Base-by-base conservation (phyloP, 2,888 invertebrate species). In the Drosophila mimica region DNA sequence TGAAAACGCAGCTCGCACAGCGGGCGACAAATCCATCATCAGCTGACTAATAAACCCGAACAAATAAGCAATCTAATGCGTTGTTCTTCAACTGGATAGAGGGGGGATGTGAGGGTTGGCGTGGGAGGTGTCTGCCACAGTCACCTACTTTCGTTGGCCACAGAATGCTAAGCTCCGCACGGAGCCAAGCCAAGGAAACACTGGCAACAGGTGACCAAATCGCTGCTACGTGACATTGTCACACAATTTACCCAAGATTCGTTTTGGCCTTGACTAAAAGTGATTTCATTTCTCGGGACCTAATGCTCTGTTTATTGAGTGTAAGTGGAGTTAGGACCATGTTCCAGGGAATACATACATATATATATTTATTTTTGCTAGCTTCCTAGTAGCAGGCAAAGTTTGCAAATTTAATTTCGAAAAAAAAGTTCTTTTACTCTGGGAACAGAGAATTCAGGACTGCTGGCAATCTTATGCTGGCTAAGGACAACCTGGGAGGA, bases 181-280 rank as follows among this genome's bases (percentile, higher is more conserved):
- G 61, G 36, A 46, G 34, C 20, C 15, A 43, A 40, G 15, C n/a
- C 15, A 13, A 20, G n/a, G 6, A 8, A 30, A 57, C n/a, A n/a
- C 15, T 11, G 56, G 36, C 67, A 70, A 74, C 82, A 79, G 76
- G 79, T 79, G 65, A 65, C 70, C 71, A 74, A 74, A 70, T 62
- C 73, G 60, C 70, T n/a, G 66, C 72, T 82, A 81, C 81, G 82
- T 81, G 81, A 79, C 82, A 71, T 72, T 76, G 38, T 20, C 60
- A 57, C 43, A 68, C 48, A 70, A 60, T 70, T 60, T 13, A 7
- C 17, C 4, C 31, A 17, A 8, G 53, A 48, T 48, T 36, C 43
- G 15, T 7, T n/a, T 7, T 36, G 75, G 28, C 79, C 79, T 78
- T 78, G 56, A 33, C 28, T 40, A 46, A 48, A 25, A 46, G 13